Percentiles rank a stretch among this genome's conserved stretches.
Evolutionary conservation across 2,888 invertebrate species (phyloP).

Genomic region (Aphodius granarius): DNA sequence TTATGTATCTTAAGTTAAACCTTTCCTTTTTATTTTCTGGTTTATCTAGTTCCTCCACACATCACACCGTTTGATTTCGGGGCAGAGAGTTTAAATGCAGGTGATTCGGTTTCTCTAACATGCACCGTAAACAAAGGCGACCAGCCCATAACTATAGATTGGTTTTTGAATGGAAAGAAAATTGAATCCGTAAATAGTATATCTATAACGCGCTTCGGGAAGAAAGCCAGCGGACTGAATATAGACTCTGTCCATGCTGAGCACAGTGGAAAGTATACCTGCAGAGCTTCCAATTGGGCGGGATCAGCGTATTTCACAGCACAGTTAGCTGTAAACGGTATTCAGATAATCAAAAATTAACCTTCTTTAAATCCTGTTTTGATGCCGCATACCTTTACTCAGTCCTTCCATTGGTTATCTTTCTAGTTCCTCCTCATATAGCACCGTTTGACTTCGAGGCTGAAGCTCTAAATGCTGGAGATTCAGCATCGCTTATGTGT

Average conservation of each 20-base stretch:
- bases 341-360: conserved; percentile 32
- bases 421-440: conserved; percentile 70
- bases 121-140: conserved; percentile 71
- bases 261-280: conserved; percentile 74
- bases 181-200: conserved; percentile 62
- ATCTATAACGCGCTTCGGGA: conserved; percentile 62
- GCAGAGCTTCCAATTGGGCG: conserved; percentile 68
- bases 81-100: conserved; percentile 58
- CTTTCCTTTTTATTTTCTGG: not conserved
- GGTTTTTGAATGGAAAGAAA: conserved; percentile 63
- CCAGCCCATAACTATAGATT: conserved; percentile 41
- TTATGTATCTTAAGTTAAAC: no score
- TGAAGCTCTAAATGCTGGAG: conserved; percentile 72
- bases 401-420: not conserved
- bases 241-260: conserved; percentile 66
- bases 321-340: conserved; percentile 73
- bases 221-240: conserved; percentile 61
- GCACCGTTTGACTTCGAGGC: conserved; percentile 69
- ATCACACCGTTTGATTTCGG: conserved; percentile 61
- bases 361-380: conserved; percentile 38
- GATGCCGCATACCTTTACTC: not conserved
- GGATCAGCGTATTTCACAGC: conserved; percentile 57
- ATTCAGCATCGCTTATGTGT: conserved; percentile 72
- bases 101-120: conserved; percentile 65
- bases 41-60: conserved; percentile 70